Evolutionary conservation across 1,140 invertebrate genomes (phyloP).

Genomic region (Drosophila eugracilis): DNA sequence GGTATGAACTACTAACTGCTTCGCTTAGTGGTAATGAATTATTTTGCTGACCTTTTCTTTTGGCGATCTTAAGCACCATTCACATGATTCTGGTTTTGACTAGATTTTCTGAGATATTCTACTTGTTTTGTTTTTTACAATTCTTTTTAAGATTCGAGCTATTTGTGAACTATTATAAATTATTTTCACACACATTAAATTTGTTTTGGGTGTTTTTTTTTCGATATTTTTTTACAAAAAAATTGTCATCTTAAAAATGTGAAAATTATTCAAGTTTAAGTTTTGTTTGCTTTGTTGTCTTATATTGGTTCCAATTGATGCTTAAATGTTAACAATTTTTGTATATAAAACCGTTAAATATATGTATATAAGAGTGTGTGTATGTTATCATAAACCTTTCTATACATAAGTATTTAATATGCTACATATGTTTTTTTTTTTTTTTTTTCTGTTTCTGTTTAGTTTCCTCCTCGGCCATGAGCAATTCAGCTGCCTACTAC

Average conservation of each 20-base stretch:
- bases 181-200: conserved; percentile 26
- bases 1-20: conserved; percentile 21
- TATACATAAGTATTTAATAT: conserved; percentile 52
- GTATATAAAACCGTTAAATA: conserved; percentile 74
- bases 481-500: conserved; percentile 44
- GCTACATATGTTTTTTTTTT: conserved; percentile 42
- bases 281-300: conserved; percentile 62
- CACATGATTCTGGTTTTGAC: conserved; percentile 28
- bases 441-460: conserved; percentile 42
- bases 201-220: conserved; percentile 22
- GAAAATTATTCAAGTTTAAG: conserved; percentile 71
- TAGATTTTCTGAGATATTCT: conserved; percentile 21
- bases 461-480: conserved; percentile 37
- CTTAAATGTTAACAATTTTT: conserved; percentile 78
- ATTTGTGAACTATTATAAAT: conserved; percentile 39
- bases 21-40: conserved; percentile 25
- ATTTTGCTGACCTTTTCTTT: background rate
- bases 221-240: conserved; percentile 56
- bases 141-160: conserved; percentile 36
- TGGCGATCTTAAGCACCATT: conserved; percentile 27
- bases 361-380: conserved; percentile 52
- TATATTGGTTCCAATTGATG: conserved; percentile 82
- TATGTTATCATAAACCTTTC: conserved; percentile 63
- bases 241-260: conserved; percentile 68
- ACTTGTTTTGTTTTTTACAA: conserved; percentile 33